Base-by-base conservation (phyloP, 2,888 invertebrate genomes). In the Belgica antarctica region DNA sequence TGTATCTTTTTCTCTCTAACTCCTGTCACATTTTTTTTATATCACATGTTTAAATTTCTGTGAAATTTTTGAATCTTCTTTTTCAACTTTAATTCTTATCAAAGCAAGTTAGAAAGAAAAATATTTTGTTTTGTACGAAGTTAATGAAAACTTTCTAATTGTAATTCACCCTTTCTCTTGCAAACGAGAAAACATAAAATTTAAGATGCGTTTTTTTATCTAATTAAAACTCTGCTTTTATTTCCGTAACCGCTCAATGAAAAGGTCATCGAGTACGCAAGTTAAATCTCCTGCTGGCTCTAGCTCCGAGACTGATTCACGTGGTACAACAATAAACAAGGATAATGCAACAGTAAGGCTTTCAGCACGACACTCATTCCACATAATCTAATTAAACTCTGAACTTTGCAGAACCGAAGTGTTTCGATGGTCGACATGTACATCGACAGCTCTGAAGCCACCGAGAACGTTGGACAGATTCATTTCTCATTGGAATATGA, bases 371-470 rank as follows among this genome's bases (percentile, higher is more conserved):
- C 5, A 31, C 34, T 28, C 4, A 19, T 15, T 31, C 19, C 4
- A 61, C 82, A 87, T 86, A 86, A 86, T 84, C 85, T 73, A 15
- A 52, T 52, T 52, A 15, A 52, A 52, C n/a, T n/a, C n/a, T n/a
- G n/a, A n/a, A n/a, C n/a, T 41, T 59, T 90, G 77, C 89, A 94
- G 85, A 93, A 89, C 81, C 89, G 93, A 78, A 92, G 92, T 77
- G 89, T 94, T 77, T 93, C 92, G 34, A 84, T 94, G 85, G 92
- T 93, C 80, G 94, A 94, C 79, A 94, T 94, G 92, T 94, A 94
- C 84, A 92, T 94, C 81, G 94, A 94, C 82, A 93, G 92, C 81
- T 88, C 92, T 71, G 94, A 94, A 80, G 90, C 94, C 1, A 91
- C 91, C 74, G 94, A 94, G 82, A 94, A 94, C 82, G 94, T 94